phyloP scores from a whole-genome alignment of 1,140 invertebrate species.

The Samia ricini region DNA sequence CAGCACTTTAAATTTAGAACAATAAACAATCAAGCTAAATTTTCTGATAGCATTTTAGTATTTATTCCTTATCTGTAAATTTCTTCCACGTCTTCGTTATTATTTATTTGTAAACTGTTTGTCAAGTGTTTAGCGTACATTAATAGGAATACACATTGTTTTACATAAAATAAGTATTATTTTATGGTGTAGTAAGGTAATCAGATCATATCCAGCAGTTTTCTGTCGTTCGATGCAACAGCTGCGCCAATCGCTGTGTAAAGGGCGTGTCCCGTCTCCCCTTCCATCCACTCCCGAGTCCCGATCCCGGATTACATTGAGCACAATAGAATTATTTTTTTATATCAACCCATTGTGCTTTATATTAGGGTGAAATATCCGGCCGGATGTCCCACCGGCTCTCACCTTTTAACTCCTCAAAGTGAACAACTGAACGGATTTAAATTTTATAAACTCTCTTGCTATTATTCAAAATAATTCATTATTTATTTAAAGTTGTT shows the following conservation, averaged over 20 bases:
- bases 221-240: conserved; percentile 38
- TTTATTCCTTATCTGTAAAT: too few species aligned
- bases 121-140: too few species aligned
- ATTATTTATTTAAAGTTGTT: neutral
- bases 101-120: too few species aligned
- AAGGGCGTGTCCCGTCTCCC: conserved; percentile 55
- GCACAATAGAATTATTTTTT: conserved; percentile 71
- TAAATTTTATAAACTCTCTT: conserved; percentile 5
- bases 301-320: conserved; percentile 67
- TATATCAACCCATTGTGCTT: conserved; percentile 65
- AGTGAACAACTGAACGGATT: conserved; percentile 63
- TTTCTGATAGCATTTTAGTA: too few species aligned
- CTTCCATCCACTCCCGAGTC: conserved; percentile 30
- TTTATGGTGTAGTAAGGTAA: too few species aligned
- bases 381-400: conserved; percentile 68
- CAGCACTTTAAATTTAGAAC: too few species aligned
- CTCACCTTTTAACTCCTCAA: conserved; percentile 54
- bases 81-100: too few species aligned
- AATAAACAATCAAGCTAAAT: too few species aligned
- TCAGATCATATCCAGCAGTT: too few species aligned
- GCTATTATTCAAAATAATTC: neutral
- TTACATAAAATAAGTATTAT: too few species aligned
- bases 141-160: too few species aligned
- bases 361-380: conserved; percentile 73
- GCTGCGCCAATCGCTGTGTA: conserved; percentile 75